These are phyloP conservation scores for Actenoides lindsayi DNA, from an alignment of 2,113 vertebrate species.

Conservation along the genomic window DNA sequence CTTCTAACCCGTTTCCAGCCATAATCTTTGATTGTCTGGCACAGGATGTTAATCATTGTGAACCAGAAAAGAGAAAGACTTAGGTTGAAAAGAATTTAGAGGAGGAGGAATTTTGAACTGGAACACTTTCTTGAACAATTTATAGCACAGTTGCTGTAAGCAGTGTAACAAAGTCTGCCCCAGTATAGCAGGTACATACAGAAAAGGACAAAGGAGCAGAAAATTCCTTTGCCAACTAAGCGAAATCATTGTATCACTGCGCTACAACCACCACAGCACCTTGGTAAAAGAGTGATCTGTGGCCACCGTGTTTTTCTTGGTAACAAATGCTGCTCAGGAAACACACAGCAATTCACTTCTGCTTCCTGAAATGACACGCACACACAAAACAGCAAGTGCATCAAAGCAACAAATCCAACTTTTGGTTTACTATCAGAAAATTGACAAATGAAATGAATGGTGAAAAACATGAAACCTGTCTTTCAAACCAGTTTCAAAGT, in stretches of 20 bases:
- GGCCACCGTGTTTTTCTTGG: not conserved
- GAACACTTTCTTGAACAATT: not conserved
- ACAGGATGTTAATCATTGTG: not conserved
- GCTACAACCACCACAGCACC: not conserved
- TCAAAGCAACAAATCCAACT: not conserved
- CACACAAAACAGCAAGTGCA: fast-evolving
- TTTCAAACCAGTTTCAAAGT: not conserved
- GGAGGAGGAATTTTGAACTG: not conserved
- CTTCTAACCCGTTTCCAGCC: not conserved
- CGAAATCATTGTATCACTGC: not conserved
- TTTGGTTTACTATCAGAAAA: not conserved
- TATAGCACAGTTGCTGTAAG: not conserved
- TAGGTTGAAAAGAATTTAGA: not conserved
- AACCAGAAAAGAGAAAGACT: not conserved
- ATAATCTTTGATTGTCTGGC: not conserved
- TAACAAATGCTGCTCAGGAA: not conserved
- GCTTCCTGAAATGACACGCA: not conserved
- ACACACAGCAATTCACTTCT: not conserved
- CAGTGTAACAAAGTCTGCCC: fast-evolving
- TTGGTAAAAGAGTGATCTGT: not conserved
- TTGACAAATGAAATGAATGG: not conserved
- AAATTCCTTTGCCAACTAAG: not conserved
- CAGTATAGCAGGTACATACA: not conserved
- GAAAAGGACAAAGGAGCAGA: not conserved
- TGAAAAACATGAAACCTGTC: not conserved